These are phyloP conservation scores for Sorex fumeus DNA, from an alignment of 2,113 vertebrate genomes.

Conservation along the genomic window DNA sequence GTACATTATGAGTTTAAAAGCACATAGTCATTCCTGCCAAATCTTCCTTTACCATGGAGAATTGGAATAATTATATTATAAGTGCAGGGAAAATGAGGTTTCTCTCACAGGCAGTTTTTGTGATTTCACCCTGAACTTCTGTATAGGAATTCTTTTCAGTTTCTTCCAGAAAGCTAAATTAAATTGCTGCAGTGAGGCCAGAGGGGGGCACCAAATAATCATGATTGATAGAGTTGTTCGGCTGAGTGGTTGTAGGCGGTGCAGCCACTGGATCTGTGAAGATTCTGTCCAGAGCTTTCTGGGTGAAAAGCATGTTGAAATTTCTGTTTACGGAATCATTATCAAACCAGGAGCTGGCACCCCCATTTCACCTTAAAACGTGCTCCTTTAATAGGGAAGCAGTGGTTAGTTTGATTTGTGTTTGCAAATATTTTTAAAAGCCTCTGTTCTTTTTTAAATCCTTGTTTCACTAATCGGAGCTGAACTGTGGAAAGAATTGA, in stretches of 20 bases:
- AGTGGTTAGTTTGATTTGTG: constrained; percentile 1
- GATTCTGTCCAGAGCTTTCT: constrained; percentile 47
- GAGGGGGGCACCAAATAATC: constrained; percentile 80
- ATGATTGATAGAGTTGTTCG: constrained; percentile 68
- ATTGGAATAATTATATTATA: constrained; percentile 50
- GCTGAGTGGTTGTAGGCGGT: not conserved
- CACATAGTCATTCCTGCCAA: constrained; percentile 8
- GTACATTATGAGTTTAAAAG: constrained; percentile 63
- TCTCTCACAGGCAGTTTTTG: constrained; percentile 59
- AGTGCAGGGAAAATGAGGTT: constrained; percentile 46
- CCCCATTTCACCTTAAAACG: not conserved
- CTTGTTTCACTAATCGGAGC: not conserved
- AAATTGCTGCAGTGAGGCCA: constrained; percentile 68
- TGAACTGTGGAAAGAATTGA: not conserved
- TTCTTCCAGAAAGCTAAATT: constrained; percentile 31
- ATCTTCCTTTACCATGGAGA: constrained; percentile 68
- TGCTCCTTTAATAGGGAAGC: not conserved
- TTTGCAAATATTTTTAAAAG: constrained; percentile 11
- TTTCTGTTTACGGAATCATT: constrained; percentile 8
- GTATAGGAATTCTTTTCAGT: constrained; percentile 43
- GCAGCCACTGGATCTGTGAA: not conserved
- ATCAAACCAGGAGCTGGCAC: constrained; percentile 4
- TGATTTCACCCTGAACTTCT: constrained; percentile 40
- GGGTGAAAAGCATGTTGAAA: constrained; percentile 53
- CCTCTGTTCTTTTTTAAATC: not conserved